Base-by-base conservation (phyloP, 2,797 vertebrate species). In the Artibeus jamaicensis region DNA sequence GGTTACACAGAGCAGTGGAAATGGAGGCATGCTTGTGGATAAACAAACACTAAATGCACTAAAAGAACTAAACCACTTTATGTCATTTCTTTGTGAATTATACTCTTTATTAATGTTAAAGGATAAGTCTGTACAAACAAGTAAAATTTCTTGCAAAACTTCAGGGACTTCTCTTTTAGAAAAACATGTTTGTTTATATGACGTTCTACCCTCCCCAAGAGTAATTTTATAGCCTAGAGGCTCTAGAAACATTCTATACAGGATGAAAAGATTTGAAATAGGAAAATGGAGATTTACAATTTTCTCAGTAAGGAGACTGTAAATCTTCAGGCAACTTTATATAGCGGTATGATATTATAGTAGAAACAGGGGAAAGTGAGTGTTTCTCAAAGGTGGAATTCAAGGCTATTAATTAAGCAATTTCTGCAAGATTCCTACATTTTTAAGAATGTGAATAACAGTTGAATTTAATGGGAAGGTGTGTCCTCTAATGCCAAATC, bases 101-200 rank as follows among this genome's bases (percentile, higher is more conserved):
- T 73, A 71, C 15, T 83, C 1, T 48, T 79, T 11, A 57, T 2
- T 85, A 81, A 84, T 67, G 77, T 74, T 42, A 73, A 89, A 76
- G 89, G 0, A 74, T 32, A 22, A 62, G 68, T 83, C 12, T 94
- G 29, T 42, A 73, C 21, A 83, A 89, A 79, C 34, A 94, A 93
- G 48, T 39, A 78, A 96, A 93, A 39, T 8, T 87, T 73, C 6
- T 39, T 89, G 70, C 37, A 57, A 89, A 96, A 85, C 15, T 85
- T 91, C 68, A 57, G 29, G 42, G 15, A 87, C 9, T 82, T 97
- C 77, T 37, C 26, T 91, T 96, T 94, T 34, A 96, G 50, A 29
- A 93, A 86, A 92, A n/a, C 46, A 71, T 53, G 9, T 77, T 94
- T 97, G 46, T 94, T 93, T 81, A 77, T 37, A 26, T 6, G 15